Evolutionary conservation across 2,888 invertebrate genomes (phyloP).

Genomic region (Scotopteryx bipunctaria): DNA sequence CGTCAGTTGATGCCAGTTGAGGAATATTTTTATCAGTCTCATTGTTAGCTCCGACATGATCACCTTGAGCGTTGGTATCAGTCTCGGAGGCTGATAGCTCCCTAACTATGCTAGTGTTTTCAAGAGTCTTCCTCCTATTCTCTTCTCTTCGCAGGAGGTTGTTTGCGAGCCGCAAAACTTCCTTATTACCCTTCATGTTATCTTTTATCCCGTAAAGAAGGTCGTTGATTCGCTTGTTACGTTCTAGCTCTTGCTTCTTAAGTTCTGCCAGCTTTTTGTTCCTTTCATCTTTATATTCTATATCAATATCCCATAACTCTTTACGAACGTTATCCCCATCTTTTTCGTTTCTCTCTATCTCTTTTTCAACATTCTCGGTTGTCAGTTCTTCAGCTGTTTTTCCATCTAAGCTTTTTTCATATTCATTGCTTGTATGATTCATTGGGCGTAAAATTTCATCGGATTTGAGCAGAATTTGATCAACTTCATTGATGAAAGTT

Average conservation of each 20-base stretch:
- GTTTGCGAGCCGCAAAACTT: constrained; percentile 67
- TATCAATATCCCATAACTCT: constrained; percentile 61
- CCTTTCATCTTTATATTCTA: constrained; percentile 45
- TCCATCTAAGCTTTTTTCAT: constrained; percentile 23
- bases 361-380: constrained; percentile 18
- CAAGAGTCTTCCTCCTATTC: constrained; percentile 45
- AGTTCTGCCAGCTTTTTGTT: constrained; percentile 50
- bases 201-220: constrained; percentile 71
- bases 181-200: constrained; percentile 75
- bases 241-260: constrained; percentile 54
- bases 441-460: constrained; percentile 65
- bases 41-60: constrained; percentile 42
- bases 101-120: constrained; percentile 38
- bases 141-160: constrained; percentile 66
- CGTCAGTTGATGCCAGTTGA: constrained; percentile 9
- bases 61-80: constrained; percentile 63
- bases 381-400: constrained; percentile 19
- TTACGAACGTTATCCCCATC: constrained; percentile 47
- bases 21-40: constrained; percentile 8
- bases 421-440: constrained; percentile 28
- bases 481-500: constrained; percentile 70
- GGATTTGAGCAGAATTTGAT: constrained; percentile 67
- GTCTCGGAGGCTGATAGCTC: constrained; percentile 42
- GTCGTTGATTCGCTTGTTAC: constrained; percentile 62
- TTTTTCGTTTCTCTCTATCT: constrained; percentile 37